Evolutionary conservation across 2,113 vertebrate genomes (phyloP).

Genomic region (Xerus inauris): DNA sequence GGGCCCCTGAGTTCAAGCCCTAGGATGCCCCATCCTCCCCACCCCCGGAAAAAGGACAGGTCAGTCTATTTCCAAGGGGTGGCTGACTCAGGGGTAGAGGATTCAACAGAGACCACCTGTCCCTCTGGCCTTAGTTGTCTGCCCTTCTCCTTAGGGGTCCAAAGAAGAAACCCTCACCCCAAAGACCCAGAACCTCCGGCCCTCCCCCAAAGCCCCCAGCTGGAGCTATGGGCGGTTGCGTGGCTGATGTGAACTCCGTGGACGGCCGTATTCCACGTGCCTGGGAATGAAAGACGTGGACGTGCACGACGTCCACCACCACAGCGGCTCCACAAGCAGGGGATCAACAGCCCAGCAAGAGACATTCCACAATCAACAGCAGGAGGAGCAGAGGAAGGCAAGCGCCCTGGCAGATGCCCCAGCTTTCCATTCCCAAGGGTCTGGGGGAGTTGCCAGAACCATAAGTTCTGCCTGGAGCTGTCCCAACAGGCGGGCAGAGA

Average conservation of each 20-base stretch:
- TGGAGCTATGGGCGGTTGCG: background rate
- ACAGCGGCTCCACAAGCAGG: slow-evolving; percentile 76
- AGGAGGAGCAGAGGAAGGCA: too few relatives aligned
- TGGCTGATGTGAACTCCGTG: slow-evolving; percentile 27
- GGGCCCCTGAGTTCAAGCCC: too few relatives aligned
- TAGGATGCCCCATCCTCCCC: too few relatives aligned
- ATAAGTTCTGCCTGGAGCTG: background rate
- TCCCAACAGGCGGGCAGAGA: slow-evolving; percentile 28
- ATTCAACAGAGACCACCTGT: background rate
- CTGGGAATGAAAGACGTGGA: slow-evolving; percentile 71
- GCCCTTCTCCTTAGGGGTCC: background rate
- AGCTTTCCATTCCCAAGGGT: background rate
- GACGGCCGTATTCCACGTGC: slow-evolving; percentile 76
- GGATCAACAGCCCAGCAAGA: slow-evolving; percentile 78
- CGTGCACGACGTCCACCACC: slow-evolving; percentile 47
- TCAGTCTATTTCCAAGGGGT: background rate
- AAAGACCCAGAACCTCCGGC: too few relatives aligned
- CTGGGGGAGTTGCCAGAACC: slow-evolving; percentile 36
- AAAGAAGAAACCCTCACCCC: background rate
- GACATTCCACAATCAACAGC: slow-evolving; percentile 69
- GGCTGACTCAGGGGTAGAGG: background rate
- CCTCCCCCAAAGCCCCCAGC: background rate
- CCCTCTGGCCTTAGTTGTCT: background rate
- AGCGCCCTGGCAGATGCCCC: slow-evolving; percentile 21
- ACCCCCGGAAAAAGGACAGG: too few relatives aligned